Evolutionary conservation across 2,797 vertebrate species (phyloP).

Genomic region (Sylvilagus floridanus): DNA sequence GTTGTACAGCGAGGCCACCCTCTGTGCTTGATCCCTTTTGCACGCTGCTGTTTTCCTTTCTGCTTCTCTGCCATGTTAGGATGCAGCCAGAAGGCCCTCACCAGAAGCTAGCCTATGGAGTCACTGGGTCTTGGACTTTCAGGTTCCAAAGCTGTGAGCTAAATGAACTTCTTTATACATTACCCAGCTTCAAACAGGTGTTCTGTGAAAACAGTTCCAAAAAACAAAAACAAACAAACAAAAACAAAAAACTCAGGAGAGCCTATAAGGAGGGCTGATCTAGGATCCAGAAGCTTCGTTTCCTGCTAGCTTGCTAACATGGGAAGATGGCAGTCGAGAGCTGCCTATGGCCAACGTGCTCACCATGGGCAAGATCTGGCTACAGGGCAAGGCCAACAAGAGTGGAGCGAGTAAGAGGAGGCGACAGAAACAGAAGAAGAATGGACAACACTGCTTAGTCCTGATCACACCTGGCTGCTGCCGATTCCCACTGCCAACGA

Average conservation of each 20-base stretch:
- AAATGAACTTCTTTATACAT: neutral
- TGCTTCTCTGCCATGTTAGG: neutral
- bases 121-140: neutral
- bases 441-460: neutral
- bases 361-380: neutral
- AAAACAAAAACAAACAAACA: no score
- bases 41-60: neutral
- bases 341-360: neutral
- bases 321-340: neutral
- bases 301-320: neutral
- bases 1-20: neutral
- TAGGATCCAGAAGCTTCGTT: neutral
- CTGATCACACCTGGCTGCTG: neutral
- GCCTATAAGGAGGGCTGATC: neutral
- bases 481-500: neutral
- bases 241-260: neutral
- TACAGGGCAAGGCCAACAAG: neutral
- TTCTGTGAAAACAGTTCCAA: neutral
- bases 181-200: neutral
- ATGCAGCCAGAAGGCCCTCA: neutral
- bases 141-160: neutral
- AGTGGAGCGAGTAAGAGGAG: neutral
- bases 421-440: neutral
- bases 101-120: neutral
- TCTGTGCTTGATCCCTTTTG: neutral